These are phyloP conservation scores for Steinernema khuongi DNA, from an alignment of 1,140 invertebrate species.

Conservation along the genomic window DNA sequence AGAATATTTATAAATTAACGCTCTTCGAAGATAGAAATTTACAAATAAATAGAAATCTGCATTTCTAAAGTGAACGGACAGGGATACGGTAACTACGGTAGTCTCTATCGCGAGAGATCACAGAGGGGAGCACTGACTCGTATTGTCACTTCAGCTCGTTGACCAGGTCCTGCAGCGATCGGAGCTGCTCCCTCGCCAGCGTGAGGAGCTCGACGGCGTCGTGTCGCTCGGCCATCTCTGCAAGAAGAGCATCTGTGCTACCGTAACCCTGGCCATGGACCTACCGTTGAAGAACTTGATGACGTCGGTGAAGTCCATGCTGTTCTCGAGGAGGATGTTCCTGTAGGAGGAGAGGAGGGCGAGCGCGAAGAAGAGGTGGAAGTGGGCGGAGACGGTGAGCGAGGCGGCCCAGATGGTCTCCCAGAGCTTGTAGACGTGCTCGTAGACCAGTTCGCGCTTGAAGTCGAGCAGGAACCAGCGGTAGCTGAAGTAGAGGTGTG, in stretches of 20 bases:
- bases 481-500: constrained; percentile 94
- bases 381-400: constrained; percentile 76
- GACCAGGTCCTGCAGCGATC: constrained; percentile 80
- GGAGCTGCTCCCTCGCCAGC: constrained; percentile 74
- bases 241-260: constrained; percentile 53
- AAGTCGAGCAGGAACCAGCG: constrained; percentile 79
- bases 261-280: constrained; percentile 13
- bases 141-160: constrained; percentile 61
- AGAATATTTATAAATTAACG: neutral
- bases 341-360: constrained; percentile 83
- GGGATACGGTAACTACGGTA: neutral
- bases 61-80: constrained; percentile 8
- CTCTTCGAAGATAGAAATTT: neutral
- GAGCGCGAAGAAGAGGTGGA: constrained; percentile 84
- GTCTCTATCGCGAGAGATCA: neutral
- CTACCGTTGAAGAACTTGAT: constrained; percentile 94
- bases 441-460: constrained; percentile 79
- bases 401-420: constrained; percentile 90
- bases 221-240: constrained; percentile 90
- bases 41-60: constrained; percentile 12
- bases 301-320: constrained; percentile 94
- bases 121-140: neutral
- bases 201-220: constrained; percentile 75
- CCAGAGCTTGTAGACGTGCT: constrained; percentile 86
- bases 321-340: constrained; percentile 85